Base-by-base conservation (phyloP, 1,140 invertebrate genomes). In the Papilio xuthus region DNA sequence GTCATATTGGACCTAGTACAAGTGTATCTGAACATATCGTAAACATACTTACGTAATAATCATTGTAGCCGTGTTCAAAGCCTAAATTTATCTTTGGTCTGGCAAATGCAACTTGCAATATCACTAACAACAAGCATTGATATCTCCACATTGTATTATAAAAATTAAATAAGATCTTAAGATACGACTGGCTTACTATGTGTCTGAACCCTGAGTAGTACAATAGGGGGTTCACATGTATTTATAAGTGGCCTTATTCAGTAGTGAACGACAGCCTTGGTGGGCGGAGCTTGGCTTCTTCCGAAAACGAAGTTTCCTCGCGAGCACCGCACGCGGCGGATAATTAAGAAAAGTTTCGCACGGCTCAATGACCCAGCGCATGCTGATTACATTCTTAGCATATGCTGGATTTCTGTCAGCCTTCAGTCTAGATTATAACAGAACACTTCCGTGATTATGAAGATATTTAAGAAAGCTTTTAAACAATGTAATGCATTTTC, bases 291-390 rank as follows among this genome's bases (percentile, higher is more conserved):
- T 42, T 72, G 77, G 60, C 50, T 53, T 80, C 85, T 83, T 87
- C 87, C 86, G 88, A 92, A 91, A 91, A 90, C 87, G 81, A 91
- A 89, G 86, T 90, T 90, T 93, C 85, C 92, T 89, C 83, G 63
- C 74, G 77, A 70, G 28, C 77, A 37, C 71, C 77, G 69, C 75
- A 67, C 69, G 79, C 69, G 37, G 78, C 72, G 78, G 80, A 79
- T 88, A 89, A 91, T 90, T 92, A 88, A 90, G 91, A 92, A 93
- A 92, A 93, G 78, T 88, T 93, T 92, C 91, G 83, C 91, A 92
- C 89, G 89, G 47, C 83, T 86, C 87, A 89, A 89, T 88, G 82
- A 78, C 77, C 76, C 71, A 67, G 76, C 81, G 80, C 72, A 86
- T 89, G 81, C 83, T 85, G 84, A 90, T 87, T 83, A 79, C 74